Conservation (phyloP, 2,113 vertebrate genomes). For the Tetraodon nigroviridis region DNA sequence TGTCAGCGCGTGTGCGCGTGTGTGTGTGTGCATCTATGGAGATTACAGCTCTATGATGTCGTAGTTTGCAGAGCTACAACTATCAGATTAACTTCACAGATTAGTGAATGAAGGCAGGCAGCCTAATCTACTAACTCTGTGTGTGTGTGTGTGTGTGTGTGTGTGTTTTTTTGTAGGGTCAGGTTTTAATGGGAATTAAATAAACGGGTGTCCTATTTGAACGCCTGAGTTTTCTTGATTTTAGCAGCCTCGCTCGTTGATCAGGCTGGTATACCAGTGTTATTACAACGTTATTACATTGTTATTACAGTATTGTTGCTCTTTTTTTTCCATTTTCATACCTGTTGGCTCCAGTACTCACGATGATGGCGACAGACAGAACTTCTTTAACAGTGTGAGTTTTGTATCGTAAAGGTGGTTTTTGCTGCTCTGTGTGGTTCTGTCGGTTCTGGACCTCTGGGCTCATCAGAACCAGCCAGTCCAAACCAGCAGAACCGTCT, state of each 20-base stretch:
- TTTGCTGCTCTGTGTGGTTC: too few species aligned
- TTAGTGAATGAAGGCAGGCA: conserved; percentile 50
- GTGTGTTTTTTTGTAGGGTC: conserved; percentile 20
- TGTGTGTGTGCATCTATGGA: conserved; percentile 18
- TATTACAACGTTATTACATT: too few species aligned
- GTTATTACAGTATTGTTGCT: too few species aligned
- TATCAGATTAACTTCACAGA: conserved; percentile 57
- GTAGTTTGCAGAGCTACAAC: conserved; percentile 47
- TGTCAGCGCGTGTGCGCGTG: neutral
- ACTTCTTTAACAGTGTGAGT: too few species aligned
- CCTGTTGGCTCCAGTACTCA: too few species aligned
- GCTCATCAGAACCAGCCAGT: too few species aligned
- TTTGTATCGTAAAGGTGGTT: too few species aligned
- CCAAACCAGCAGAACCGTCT: too few species aligned
- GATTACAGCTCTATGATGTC: conserved; percentile 48
- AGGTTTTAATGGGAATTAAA: conserved; percentile 47
- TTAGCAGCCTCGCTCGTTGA: neutral
- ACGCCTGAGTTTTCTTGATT: neutral
- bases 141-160: conserved; percentile 13
- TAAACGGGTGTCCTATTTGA: conserved; percentile 36
- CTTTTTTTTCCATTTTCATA: too few species aligned
- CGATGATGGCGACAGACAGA: too few species aligned
- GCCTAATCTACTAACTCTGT: conserved; percentile 34
- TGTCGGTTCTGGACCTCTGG: too few species aligned
- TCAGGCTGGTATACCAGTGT: too few species aligned